These are phyloP conservation scores for Rutilus rutilus DNA, from an alignment of 2,113 vertebrate genomes.

Conservation along the genomic window DNA sequence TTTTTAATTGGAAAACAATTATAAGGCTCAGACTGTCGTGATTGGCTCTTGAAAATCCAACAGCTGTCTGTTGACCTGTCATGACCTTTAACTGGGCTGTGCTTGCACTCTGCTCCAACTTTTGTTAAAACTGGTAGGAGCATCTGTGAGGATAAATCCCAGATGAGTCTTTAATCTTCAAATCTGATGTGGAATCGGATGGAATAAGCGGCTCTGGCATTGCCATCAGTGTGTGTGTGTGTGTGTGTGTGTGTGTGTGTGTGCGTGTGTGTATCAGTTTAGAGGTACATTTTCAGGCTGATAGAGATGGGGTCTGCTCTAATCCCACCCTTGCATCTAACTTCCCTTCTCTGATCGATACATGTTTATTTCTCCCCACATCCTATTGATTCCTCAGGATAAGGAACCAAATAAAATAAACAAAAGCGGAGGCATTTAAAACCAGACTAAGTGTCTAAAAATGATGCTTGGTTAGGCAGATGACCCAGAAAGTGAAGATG, in stretches of 20 bases:
- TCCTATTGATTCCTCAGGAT: constrained; percentile 57
- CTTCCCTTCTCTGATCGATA: constrained; percentile 58
- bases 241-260: neutral
- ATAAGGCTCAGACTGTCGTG: neutral
- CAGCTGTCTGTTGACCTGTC: constrained; percentile 26
- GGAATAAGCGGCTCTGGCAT: constrained; percentile 55
- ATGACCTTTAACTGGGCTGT: constrained; percentile 1
- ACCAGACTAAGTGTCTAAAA: constrained; percentile 48
- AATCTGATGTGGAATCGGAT: constrained; percentile 52
- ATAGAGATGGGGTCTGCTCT: constrained; percentile 5
- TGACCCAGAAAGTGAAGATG: constrained; percentile 23
- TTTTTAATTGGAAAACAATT: constrained; percentile 29
- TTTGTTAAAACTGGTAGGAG: neutral
- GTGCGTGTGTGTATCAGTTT: neutral
- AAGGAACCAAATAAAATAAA: constrained; percentile 52
- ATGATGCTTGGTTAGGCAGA: constrained; percentile 43
- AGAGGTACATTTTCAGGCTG: constrained; percentile 10
- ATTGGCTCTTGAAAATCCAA: constrained; percentile 22
- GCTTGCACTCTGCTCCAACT: constrained; percentile 20
- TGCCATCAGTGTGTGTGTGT: constrained; percentile 35
- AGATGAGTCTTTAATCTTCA: constrained; percentile 54
- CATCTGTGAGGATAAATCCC: constrained; percentile 51
- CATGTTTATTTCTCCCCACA: constrained; percentile 62
- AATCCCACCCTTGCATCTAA: constrained; percentile 36
- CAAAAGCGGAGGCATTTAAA: constrained; percentile 55